Conservation (phyloP, 1,140 invertebrate species). For the Coboldia fuscipes region DNA sequence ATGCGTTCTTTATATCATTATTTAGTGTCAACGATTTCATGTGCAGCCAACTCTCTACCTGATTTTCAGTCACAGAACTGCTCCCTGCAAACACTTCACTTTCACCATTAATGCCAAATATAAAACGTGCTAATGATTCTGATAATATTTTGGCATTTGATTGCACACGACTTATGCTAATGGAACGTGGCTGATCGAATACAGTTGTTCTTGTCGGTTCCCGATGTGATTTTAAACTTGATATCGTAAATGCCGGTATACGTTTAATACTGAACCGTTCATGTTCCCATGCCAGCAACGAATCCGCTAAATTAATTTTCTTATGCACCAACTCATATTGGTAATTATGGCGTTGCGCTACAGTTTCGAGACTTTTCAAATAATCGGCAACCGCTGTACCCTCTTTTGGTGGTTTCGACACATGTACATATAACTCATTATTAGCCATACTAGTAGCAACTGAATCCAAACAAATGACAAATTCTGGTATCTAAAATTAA, state of each 20-base stretch:
- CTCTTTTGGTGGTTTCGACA: conserved; percentile 88
- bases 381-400: conserved; percentile 50
- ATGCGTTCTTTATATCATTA: conserved; percentile 34
- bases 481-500: conserved; percentile 60
- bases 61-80: conserved; percentile 11
- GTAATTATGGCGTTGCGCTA: conserved; percentile 25
- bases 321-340: conserved; percentile 72
- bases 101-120: conserved; percentile 30
- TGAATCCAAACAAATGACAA: conserved; percentile 82
- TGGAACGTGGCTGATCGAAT: conserved; percentile 24
- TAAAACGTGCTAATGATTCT: conserved; percentile 59
- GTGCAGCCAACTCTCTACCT: conserved; percentile 13
- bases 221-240: conserved; percentile 44
- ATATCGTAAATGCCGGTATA: conserved; percentile 78
- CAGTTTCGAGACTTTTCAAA: conserved; percentile 39
- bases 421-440: conserved; percentile 62
- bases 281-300: conserved; percentile 88
- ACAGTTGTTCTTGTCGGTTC: conserved; percentile 35
- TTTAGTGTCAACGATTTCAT: conserved; percentile 15
- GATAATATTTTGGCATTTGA: conserved; percentile 55
- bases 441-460: conserved; percentile 34
- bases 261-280: conserved; percentile 85
- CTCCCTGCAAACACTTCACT: too few relatives aligned
- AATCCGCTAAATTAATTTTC: conserved; percentile 94
- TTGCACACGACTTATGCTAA: conserved; percentile 8